A percentile compares a stretch with the other conserved stretches of the same genome.
Evolutionary conservation across 2,113 vertebrate species (phyloP).

Genomic region (Otus sunia): DNA sequence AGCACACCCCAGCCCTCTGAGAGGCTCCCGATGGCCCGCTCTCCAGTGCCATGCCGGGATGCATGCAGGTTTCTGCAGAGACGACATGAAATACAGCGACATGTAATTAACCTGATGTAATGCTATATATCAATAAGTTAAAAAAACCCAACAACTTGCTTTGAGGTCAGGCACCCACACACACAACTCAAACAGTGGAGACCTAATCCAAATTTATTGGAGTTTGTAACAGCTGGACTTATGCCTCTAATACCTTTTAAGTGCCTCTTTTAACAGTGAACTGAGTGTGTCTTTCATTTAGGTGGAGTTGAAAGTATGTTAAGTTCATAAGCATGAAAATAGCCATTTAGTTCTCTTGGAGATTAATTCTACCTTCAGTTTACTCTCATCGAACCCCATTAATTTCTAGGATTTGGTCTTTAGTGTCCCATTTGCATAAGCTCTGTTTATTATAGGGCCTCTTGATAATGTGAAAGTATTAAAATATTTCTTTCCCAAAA

Average conservation of each 20-base stretch:
- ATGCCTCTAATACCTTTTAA: slow-evolving; percentile 71
- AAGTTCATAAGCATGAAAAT: slow-evolving; percentile 70
- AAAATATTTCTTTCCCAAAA: slow-evolving; percentile 58
- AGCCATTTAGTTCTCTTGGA: slow-evolving; percentile 57
- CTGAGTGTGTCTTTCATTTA: slow-evolving; percentile 65
- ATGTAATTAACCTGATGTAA: slow-evolving; percentile 66
- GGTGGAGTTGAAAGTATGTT: slow-evolving; percentile 53
- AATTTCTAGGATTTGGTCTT: slow-evolving; percentile 46
- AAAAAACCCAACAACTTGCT: slow-evolving; percentile 60
- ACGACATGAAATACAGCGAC: slow-evolving; percentile 60
- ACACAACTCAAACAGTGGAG: slow-evolving; percentile 67
- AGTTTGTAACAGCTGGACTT: slow-evolving; percentile 72
- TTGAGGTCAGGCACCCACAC: slow-evolving; percentile 71
- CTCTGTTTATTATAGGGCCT: slow-evolving; percentile 41
- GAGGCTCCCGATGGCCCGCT: neutral
- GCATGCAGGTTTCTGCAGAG: neutral
- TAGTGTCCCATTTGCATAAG: slow-evolving; percentile 53
- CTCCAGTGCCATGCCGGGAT: neutral
- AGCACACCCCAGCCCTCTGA: neutral
- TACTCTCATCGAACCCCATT: slow-evolving; percentile 18
- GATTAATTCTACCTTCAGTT: slow-evolving; percentile 60
- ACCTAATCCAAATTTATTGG: slow-evolving; percentile 74
- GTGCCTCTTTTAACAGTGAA: slow-evolving; percentile 68
- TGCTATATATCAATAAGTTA: slow-evolving; percentile 70
- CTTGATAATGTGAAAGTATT: slow-evolving; percentile 7